phyloP scores from a whole-genome alignment of 2,797 vertebrate species.

The Acipenser oxyrinchus region DNA sequence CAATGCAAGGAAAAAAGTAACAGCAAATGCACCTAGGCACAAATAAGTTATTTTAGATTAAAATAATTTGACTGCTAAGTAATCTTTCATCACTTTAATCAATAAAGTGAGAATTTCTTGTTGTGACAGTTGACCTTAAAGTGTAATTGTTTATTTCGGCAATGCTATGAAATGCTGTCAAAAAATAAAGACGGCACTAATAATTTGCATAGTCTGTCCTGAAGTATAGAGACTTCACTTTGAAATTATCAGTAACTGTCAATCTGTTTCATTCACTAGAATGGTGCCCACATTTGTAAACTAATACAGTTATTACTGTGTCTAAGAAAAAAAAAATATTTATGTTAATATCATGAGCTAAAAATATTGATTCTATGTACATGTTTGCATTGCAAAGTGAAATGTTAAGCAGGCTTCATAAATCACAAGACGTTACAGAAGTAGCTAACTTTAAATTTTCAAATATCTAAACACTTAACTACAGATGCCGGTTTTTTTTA shows the following conservation, averaged over 20 bases:
- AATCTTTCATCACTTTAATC: not conserved
- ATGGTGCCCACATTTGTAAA: not conserved
- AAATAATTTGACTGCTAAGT: not conserved
- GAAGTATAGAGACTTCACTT: constrained; percentile 1
- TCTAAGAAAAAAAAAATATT: not conserved
- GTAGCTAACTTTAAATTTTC: no score
- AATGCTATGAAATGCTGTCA: not conserved
- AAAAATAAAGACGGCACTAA: constrained; percentile 1
- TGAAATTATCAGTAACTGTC: constrained; percentile 7
- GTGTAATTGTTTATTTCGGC: not conserved
- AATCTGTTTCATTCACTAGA: not conserved
- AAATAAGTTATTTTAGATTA: not conserved
- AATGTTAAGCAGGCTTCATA: no score
- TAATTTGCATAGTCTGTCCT: not conserved
- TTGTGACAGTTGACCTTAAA: constrained; percentile 7
- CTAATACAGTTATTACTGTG: not conserved
- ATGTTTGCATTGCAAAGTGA: no score
- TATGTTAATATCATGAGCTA: not conserved
- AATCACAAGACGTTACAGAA: no score
- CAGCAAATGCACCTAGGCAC: not conserved
- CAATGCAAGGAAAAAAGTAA: not conserved
- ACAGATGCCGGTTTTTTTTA: no score
- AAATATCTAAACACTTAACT: no score
- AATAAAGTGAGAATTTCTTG: not conserved
- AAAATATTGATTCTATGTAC: no score